A percentile compares a stretch with the other conserved stretches of the same genome.
These are phyloP conservation scores for Branchinecta lindahli DNA, from an alignment of 1,140 invertebrate genomes.

Conservation along the genomic window DNA sequence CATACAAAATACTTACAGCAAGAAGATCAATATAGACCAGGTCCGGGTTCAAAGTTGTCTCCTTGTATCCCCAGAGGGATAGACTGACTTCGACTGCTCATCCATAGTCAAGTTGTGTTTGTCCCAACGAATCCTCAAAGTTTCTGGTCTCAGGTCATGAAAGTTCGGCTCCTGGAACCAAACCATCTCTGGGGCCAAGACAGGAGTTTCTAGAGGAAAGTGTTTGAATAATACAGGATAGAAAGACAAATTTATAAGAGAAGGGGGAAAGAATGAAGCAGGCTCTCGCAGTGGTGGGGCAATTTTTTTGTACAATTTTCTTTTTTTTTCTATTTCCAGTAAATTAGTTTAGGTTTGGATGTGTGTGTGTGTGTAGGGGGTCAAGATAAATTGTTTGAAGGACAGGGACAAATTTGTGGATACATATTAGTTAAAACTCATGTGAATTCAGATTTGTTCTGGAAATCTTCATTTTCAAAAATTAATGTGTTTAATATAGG, in stretches of 20 bases:
- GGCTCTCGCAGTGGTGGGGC: too few species aligned
- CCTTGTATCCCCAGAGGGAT: constrained; percentile 69
- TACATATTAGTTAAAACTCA: too few species aligned
- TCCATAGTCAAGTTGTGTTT: constrained; percentile 67
- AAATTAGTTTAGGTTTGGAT: too few species aligned
- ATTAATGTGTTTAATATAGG: too few species aligned
- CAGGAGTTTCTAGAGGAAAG: constrained; percentile 52
- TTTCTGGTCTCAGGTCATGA: constrained; percentile 49
- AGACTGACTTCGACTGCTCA: constrained; percentile 53
- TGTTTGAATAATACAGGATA: constrained; percentile 11
- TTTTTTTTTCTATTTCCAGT: too few species aligned
- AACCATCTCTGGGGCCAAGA: constrained; percentile 63
- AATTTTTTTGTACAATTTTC: too few species aligned
- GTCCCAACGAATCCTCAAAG: constrained; percentile 64
- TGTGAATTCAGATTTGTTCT: too few species aligned
- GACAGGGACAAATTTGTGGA: too few species aligned
- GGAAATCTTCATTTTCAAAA: too few species aligned
- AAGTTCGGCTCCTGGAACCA: constrained; percentile 52
- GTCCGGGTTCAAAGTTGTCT: constrained; percentile 54
- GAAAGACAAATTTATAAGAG: neutral
- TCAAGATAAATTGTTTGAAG: too few species aligned
- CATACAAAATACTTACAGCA: constrained; percentile 28
- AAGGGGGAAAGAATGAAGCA: too few species aligned
- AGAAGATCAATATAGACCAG: constrained; percentile 43
- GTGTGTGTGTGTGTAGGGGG: too few species aligned